A percentile compares a stretch with the other conserved stretches of the same genome.
phyloP scores from a whole-genome alignment of 2,888 invertebrate species.

The Bruchidius siliquastri region DNA sequence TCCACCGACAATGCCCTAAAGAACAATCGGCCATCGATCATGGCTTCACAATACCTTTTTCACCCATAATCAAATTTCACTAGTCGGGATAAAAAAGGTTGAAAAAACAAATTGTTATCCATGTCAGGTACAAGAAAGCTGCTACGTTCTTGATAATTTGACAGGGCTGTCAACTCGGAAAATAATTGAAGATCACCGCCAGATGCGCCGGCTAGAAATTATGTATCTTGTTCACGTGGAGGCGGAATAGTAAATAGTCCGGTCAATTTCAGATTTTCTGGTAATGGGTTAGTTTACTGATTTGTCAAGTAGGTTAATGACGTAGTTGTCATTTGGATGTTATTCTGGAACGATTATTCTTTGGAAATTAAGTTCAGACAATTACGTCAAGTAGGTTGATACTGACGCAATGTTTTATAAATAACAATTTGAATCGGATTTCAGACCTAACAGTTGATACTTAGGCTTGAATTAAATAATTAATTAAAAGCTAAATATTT shows the following conservation, averaged over 20 bases:
- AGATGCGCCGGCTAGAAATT: not conserved
- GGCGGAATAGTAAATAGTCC: not conserved
- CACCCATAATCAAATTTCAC: not conserved
- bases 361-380: too few species aligned
- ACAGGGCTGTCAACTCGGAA: not conserved
- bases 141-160: conserved; percentile 1
- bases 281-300: too few species aligned
- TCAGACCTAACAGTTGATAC: too few species aligned
- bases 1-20: not conserved
- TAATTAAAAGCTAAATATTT: too few species aligned
- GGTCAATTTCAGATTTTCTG: not conserved
- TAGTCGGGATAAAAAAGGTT: not conserved
- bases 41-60: conserved; percentile 1
- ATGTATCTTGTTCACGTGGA: not conserved
- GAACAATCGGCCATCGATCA: not conserved
- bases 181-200: not conserved
- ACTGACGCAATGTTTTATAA: too few species aligned
- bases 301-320: too few species aligned
- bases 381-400: too few species aligned
- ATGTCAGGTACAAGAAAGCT: conserved; percentile 2
- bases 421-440: too few species aligned
- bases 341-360: too few species aligned
- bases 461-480: too few species aligned
- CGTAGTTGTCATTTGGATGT: too few species aligned
- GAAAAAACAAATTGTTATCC: conserved; percentile 5